Evolutionary conservation across 2,888 invertebrate species (phyloP), one percentile per base, ranked within the genome.

Genomic region (Aleiodes testaceus): DNA sequence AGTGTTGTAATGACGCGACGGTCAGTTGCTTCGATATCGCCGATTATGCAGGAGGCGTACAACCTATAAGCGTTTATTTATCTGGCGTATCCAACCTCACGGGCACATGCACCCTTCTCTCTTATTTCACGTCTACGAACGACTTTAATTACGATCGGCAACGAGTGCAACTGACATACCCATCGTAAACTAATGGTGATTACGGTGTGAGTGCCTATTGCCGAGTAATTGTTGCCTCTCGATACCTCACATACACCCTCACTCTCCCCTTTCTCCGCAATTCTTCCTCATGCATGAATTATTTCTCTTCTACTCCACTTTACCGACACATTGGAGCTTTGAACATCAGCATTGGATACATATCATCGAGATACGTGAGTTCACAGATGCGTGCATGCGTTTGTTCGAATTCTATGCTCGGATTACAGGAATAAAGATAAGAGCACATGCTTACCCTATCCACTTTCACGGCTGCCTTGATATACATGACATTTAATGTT

Each of bases 391-490:
- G 70, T 73, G 68, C 66, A 45, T 64, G 73, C 78, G 74, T 76
- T 77, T 75, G 72, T 75, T 73, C 75, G 68, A 64, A 75, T 74
- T 75, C 36, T 77, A 67, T 69, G 78, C 78, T 77, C 77, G 79
- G 75, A 78, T 80, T 80, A 80, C 80, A 80, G 77, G 79, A 77
- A 80, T 81, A 79, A 78, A 78, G 80, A 81, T 79, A 80, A 78
- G 71, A 70, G 70, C 71, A 66, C 18, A 45, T 70, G 47, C 69
- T 72, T 18, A 14, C 16, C 42, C 59, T 12, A 9, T 26, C 16
- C 42, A 7, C 50, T 42, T 61, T 42, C 11, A 47, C 18, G n/a
- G 47, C 16, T 14, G 3, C 16, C 3, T 16, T 47, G 47, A 7
- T 47, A 16, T 47, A 7, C 47, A 16, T 6, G 16, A 47, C 16